Evolutionary conservation across 1,140 invertebrate genomes (phyloP).

Genomic region (Drosophila watanabei): DNA sequence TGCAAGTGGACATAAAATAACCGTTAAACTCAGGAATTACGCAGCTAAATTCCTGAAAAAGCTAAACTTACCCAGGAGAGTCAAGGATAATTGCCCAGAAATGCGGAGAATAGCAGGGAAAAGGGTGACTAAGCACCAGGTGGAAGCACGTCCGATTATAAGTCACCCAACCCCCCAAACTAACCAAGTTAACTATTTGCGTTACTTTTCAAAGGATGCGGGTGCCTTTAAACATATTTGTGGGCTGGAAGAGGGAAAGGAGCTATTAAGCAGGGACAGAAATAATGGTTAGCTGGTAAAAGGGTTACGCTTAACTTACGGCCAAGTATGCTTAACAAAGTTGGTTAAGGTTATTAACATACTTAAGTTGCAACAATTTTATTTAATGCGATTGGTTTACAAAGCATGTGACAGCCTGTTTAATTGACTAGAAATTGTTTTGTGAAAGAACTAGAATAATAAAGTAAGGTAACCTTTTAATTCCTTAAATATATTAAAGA

Average conservation of each 20-base stretch:
- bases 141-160: conserved; percentile 51
- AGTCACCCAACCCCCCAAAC: conserved; percentile 17
- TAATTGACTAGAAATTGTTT: conserved; percentile 60
- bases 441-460: not conserved
- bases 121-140: conserved; percentile 76
- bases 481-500: not conserved
- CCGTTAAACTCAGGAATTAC: conserved; percentile 33
- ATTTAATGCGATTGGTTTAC: conserved; percentile 55
- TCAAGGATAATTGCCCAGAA: conserved; percentile 53
- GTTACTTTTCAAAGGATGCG: conserved; percentile 55
- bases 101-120: conserved; percentile 6
- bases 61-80: not conserved
- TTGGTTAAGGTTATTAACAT: conserved; percentile 54
- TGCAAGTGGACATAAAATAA: conserved; percentile 23
- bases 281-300: conserved; percentile 24
- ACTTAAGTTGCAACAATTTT: conserved; percentile 60
- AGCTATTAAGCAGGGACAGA: conserved; percentile 25
- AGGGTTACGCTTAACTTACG: conserved; percentile 43
- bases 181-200: conserved; percentile 58
- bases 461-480: not conserved
- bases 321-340: conserved; percentile 35
- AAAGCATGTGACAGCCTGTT: conserved; percentile 42
- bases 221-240: conserved; percentile 20
- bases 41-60: conserved; percentile 37
- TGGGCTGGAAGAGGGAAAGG: conserved; percentile 5